Base-by-base conservation (phyloP, 2,113 vertebrate genomes). In the Dendrocopos noguchii region DNA sequence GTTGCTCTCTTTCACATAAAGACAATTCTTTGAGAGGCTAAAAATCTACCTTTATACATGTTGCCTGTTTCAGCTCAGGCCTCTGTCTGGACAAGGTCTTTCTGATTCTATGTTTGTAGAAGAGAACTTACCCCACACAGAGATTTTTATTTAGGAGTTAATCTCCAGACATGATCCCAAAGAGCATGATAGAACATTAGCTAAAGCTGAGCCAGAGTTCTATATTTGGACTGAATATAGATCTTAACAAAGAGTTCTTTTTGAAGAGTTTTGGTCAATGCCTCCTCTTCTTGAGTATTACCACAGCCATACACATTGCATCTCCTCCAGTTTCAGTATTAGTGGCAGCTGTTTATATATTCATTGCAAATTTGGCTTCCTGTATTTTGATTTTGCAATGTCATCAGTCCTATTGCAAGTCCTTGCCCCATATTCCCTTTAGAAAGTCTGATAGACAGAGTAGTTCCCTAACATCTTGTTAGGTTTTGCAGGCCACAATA, bases 201-300 rank as follows among this genome's bases (percentile, higher is more conserved):
- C 59, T 84, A 46, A 81, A 88, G 57, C 19, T 87, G 74, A 93
- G 67, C 46, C 42, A 44, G 53, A 80, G 29, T 81, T 94, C 95
- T 93, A 46, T 91, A 89, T 87, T 89, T 84, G 67, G 27, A 84
- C 34, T 90, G 81, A 95, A 87, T 77, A 74, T 47, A 73, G 55
- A 60, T 61, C 68, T 29, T 20, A 87, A 95, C 91, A 96, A 94
- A 95, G 91, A 91, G 56, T 56, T 92, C 84, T 80, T 96, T 94
- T 70, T 55, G 27, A 82, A 92, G 39, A 42, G 15, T 90, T 80
- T 59, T 12, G 12, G 55, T 84, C 80, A 92, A 63, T 84, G 88
- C 63, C 46, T 92, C 34, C 80, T 52, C 72, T 87, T 91, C 77
- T 75, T 19, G 7, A 36, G 42, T 68, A 59, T 57, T 82, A 31